phyloP scores from a whole-genome alignment of 2,113 vertebrate species.

The Paradisaea rubra region DNA sequence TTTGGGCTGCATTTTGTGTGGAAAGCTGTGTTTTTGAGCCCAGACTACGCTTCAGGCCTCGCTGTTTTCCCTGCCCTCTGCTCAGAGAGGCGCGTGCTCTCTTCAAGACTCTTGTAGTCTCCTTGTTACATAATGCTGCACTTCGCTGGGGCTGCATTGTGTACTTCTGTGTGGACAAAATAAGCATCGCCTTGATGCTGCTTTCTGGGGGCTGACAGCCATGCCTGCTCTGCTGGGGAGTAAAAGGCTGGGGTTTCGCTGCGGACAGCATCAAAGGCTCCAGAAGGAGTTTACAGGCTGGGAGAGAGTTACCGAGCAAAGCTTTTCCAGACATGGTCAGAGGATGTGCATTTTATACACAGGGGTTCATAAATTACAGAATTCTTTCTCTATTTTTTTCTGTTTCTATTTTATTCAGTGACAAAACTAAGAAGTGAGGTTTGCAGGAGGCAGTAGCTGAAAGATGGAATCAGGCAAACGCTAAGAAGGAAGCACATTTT shows the following conservation, averaged over 20 bases:
- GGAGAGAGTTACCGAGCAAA: background rate
- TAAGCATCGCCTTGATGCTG: rapidly evolving
- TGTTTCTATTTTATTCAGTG: background rate
- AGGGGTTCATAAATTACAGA: background rate
- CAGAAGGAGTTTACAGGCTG: background rate
- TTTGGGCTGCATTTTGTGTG: background rate
- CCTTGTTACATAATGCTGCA: background rate
- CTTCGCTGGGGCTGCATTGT: background rate
- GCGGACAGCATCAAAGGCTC: background rate
- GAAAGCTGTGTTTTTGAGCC: background rate
- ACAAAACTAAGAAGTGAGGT: background rate
- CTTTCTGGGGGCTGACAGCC: background rate
- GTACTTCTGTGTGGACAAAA: background rate
- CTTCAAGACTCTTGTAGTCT: too few species aligned
- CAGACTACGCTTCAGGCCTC: background rate
- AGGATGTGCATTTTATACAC: background rate
- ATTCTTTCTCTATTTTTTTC: background rate
- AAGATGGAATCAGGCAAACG: background rate
- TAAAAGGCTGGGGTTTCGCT: background rate
- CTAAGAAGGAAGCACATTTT: background rate
- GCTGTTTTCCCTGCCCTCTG: rapidly evolving
- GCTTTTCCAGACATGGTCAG: background rate
- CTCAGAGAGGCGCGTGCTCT: rapidly evolving
- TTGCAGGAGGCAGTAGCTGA: background rate
- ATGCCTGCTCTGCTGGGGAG: background rate